phyloP scores from a whole-genome alignment of 2,888 invertebrate species.

The Cataglyphis altisquamis region DNA sequence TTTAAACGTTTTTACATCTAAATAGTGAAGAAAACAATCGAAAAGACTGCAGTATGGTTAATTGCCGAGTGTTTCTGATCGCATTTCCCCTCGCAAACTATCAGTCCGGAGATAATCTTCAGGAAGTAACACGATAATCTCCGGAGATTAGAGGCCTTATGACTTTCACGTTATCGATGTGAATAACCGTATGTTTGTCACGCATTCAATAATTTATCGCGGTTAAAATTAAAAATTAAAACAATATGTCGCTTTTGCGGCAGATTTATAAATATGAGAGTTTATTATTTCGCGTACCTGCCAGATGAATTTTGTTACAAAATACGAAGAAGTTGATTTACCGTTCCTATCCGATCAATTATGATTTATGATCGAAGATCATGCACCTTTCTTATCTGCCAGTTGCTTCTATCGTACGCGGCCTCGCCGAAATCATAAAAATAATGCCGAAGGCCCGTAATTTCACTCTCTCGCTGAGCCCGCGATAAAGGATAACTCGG shows the following conservation, averaged over 20 bases:
- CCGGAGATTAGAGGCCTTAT: neutral
- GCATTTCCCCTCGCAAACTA: slow-evolving; percentile 23
- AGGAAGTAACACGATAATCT: slow-evolving; percentile 60
- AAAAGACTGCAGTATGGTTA: slow-evolving; percentile 30
- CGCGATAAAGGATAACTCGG: slow-evolving; percentile 66
- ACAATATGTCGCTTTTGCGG: neutral
- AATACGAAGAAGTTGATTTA: neutral
- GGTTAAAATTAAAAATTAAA: slow-evolving; percentile 14
- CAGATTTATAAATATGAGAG: neutral
- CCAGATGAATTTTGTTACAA: neutral
- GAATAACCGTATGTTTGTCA: slow-evolving; percentile 2
- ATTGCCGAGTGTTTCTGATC: slow-evolving; percentile 49
- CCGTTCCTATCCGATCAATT: neutral
- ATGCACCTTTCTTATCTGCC: slow-evolving; percentile 2
- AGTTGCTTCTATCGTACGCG: slow-evolving; percentile 7
- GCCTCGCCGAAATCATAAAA: slow-evolving; percentile 23
- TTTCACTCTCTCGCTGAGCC: slow-evolving; percentile 56
- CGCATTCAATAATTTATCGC: neutral
- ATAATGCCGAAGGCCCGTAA: slow-evolving; percentile 35
- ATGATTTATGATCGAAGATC: slow-evolving; percentile 14
- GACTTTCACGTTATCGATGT: slow-evolving; percentile 33
- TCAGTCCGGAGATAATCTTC: slow-evolving; percentile 61
- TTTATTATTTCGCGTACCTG: neutral
- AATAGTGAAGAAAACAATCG: neutral
- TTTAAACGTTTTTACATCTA: neutral